Conservation (phyloP, 2,888 invertebrate species). For the Hirtodrosophila cameraria region DNA sequence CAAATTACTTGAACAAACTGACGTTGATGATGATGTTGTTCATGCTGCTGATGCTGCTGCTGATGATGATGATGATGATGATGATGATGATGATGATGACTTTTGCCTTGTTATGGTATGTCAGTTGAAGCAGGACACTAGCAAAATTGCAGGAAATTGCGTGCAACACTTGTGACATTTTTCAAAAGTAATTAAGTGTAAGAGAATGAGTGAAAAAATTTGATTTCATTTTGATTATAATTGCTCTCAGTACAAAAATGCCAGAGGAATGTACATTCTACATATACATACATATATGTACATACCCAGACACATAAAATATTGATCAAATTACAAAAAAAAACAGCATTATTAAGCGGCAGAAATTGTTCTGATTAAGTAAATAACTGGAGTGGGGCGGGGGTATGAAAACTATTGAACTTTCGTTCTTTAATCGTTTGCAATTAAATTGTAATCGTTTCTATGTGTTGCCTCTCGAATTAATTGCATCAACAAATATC, state of each 20-base stretch:
- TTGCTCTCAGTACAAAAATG: slow-evolving; percentile 23
- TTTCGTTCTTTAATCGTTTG: slow-evolving; percentile 7
- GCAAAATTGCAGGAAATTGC: slow-evolving; percentile 26
- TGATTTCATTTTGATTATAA: slow-evolving; percentile 44
- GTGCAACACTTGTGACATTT: slow-evolving; percentile 49
- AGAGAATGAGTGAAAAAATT: slow-evolving; percentile 11
- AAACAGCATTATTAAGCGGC: not conserved
- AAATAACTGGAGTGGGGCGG: too few species aligned
- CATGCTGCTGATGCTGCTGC: slow-evolving; percentile 4
- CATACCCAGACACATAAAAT: too few species aligned
- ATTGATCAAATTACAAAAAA: not conserved
- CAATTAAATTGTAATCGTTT: not conserved
- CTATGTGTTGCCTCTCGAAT: not conserved
- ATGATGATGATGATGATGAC: slow-evolving; percentile 12
- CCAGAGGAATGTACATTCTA: not conserved
- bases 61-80: slow-evolving; percentile 10
- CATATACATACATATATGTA: too few species aligned
- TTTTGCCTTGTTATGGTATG: slow-evolving; percentile 21
- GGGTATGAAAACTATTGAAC: not conserved
- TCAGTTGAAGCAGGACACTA: slow-evolving; percentile 6
- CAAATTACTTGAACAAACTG: slow-evolving; percentile 53
- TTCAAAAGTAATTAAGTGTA: slow-evolving; percentile 55
- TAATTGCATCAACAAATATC: slow-evolving; percentile 25
- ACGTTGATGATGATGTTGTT: slow-evolving; percentile 17
- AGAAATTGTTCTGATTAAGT: too few species aligned